Evolutionary conservation across 1,140 invertebrate genomes (phyloP), one percentile per base, ranked within the genome.

Genomic region (Microvelia longipes): DNA sequence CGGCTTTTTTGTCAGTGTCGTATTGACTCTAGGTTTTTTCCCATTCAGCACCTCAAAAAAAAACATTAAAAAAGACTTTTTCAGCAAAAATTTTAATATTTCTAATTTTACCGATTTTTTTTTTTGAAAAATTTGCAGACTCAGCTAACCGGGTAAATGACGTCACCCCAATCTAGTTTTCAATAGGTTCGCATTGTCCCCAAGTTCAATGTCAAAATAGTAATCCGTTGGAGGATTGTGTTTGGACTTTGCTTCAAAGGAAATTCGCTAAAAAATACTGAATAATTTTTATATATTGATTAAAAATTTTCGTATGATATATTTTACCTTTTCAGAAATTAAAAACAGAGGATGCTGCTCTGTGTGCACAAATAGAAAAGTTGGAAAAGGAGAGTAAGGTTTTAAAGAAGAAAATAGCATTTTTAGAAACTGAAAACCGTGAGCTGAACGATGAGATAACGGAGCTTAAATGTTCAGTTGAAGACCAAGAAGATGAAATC

Each of bases 401-500:
- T 15, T 25, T 64, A 24, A 11, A 25, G 24, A 24, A 5, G 24
- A 64, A 64, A 24, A 25, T 24, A 5, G 24, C 2, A 26, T 14
- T 64, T 5, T 24, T 64, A 24, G 11, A 64, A 26, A 26, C 11
- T 64, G 62, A 64, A 26, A 64, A 24, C 15, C 5, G 2, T 2
- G 25, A 26, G 2, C 2, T 64, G 25, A 26, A 2, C 5, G 11
- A 64, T 13, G 62, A 69, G 62, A 27, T 69, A 24, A 64, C 28
- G 1, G 63, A 66, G 35, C 30, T 70, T 15, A 66, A 27, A 60
- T 70, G 69, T 61, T 66, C 25, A 14, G 5, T 70, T 15, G 63
- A 28, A 28, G 69, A 70, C 50, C 69, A 70, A 61, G 69, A 70
- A 35, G 69, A 70, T 70, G 69, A 70, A 61, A 70, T 70, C 0